Evolutionary conservation across 1,140 invertebrate species (phyloP).

Genomic region (Pseudobourletiella spinata): DNA sequence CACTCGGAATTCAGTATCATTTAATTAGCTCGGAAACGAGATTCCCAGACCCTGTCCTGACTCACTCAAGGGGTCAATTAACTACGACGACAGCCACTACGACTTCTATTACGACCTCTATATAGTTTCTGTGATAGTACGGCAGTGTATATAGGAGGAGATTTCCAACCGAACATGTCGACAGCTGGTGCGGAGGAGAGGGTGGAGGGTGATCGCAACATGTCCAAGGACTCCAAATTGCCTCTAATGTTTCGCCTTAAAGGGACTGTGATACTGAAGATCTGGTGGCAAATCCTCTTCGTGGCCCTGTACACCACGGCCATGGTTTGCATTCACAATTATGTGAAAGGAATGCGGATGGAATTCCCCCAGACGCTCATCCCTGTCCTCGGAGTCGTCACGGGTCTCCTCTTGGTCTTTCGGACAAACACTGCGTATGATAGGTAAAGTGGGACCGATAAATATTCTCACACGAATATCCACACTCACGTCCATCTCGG

Average conservation of each 20-base stretch:
- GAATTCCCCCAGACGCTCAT: conserved; percentile 29
- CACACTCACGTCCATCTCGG: too few species aligned
- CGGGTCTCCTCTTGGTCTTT: conserved; percentile 29
- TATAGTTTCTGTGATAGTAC: too few species aligned
- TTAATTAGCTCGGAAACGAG: too few species aligned
- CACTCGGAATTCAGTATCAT: too few species aligned
- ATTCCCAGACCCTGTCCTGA: too few species aligned
- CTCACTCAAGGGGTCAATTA: too few species aligned
- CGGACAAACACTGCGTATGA: conserved; percentile 31
- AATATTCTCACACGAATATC: too few species aligned
- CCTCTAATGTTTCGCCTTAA: conserved; percentile 23
- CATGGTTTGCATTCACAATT: conserved; percentile 25
- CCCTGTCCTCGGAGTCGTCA: conserved; percentile 30
- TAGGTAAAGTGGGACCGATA: too few species aligned
- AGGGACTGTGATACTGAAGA: conserved; percentile 30
- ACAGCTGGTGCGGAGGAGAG: background rate
- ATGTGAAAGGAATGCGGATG: conserved; percentile 26
- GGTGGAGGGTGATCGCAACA: background rate
- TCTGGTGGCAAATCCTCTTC: conserved; percentile 29
- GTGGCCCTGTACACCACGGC: conserved; percentile 17
- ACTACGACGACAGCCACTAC: too few species aligned
- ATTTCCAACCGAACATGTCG: too few species aligned
- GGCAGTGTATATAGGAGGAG: too few species aligned
- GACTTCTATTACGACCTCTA: too few species aligned
- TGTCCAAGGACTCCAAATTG: background rate